Percentiles rank a stretch among this genome's conserved stretches.
Evolutionary conservation across 1,140 invertebrate species (phyloP).

Genomic region (Akabosia matsudoensis): DNA sequence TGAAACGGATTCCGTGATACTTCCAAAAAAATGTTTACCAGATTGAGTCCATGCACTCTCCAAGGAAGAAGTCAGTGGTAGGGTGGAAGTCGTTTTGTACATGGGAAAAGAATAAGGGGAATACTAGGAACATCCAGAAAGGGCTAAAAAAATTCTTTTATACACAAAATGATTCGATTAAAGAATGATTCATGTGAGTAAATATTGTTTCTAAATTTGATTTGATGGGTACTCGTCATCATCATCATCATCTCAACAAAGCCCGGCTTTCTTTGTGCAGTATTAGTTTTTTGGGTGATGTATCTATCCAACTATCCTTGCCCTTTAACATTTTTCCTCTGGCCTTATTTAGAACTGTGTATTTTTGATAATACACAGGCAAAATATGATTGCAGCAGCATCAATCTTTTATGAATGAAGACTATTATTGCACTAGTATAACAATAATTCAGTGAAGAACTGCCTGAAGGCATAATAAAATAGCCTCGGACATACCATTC

Average conservation of each 20-base stretch:
- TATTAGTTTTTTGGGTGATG: conserved; percentile 7
- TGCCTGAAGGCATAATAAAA: conserved; percentile 5
- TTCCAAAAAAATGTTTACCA: too few relatives aligned
- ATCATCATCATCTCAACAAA: too few relatives aligned
- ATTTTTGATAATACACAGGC: neutral
- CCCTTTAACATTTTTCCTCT: neutral
- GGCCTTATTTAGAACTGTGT: neutral
- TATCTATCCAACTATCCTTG: neutral
- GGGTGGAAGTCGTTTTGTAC: too few relatives aligned
- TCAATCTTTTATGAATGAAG: too few relatives aligned
- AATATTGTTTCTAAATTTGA: conserved; percentile 43
- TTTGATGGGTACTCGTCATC: conserved; percentile 28
- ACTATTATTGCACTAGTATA: too few relatives aligned
- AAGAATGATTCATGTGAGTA: conserved; percentile 43
- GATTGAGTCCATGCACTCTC: too few relatives aligned
- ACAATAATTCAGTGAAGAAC: neutral
- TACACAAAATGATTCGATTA: conserved; percentile 36
- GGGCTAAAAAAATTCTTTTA: neutral
- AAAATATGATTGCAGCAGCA: too few relatives aligned
- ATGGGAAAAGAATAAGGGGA: neutral
- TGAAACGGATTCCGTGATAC: too few relatives aligned
- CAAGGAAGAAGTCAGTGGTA: neutral
- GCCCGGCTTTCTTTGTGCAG: neutral
- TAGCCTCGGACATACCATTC: neutral
- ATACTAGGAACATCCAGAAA: neutral